phyloP scores from a whole-genome alignment of 2,113 vertebrate species.

The Galbula dea region DNA sequence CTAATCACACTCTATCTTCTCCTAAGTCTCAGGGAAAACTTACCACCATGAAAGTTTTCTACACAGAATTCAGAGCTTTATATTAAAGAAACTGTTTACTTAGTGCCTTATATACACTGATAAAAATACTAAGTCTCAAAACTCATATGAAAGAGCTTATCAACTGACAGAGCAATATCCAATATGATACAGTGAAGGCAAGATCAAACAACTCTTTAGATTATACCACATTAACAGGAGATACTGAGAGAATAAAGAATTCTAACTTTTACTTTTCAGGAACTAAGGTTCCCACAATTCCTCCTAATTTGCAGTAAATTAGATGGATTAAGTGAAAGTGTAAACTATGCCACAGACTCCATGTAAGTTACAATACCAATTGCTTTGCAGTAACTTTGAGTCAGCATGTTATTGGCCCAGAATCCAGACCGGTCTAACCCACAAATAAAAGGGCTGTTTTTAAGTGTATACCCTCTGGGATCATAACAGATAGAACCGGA shows the following conservation, averaged over 20 bases:
- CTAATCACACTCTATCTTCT: background rate
- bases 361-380: background rate
- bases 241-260: background rate
- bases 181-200: background rate
- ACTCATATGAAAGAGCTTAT: background rate
- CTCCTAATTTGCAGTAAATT: background rate
- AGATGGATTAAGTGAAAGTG: background rate
- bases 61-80: background rate
- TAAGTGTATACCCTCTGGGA: background rate
- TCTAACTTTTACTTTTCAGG: background rate
- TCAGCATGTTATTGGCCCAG: background rate
- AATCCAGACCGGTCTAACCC: background rate
- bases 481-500: background rate
- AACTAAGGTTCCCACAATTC: background rate
- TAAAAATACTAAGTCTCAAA: background rate
- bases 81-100: background rate
- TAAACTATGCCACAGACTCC: background rate
- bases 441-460: background rate
- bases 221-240: background rate
- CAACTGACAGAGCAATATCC: background rate
- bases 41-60: background rate
- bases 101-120: background rate
- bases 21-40: background rate
- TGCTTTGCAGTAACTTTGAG: background rate
- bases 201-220: background rate